Conservation (phyloP, 2,113 vertebrate genomes). For the Euleptes europaea region DNA sequence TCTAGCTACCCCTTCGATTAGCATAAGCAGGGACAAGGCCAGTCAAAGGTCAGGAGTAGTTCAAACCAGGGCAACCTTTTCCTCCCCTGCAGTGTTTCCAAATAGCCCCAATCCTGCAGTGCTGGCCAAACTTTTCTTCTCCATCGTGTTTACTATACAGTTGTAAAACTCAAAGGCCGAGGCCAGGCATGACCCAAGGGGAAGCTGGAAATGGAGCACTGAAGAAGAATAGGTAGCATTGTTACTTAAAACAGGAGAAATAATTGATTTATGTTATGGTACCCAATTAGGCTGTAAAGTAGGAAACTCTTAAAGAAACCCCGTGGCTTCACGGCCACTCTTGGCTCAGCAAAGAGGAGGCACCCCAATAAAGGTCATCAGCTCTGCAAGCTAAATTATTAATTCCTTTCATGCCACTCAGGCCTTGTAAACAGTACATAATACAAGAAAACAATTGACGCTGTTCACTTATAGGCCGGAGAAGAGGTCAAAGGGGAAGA, state of each 20-base stretch:
- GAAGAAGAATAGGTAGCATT: conserved; percentile 84
- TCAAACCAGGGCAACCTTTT: conserved; percentile 81
- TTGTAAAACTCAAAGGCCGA: conserved; percentile 82
- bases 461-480: conserved; percentile 79
- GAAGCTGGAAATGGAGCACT: conserved; percentile 68
- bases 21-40: conserved; percentile 77
- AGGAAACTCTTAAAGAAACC: conserved; percentile 73
- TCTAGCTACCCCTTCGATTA: conserved; percentile 60
- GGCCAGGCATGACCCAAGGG: conserved; percentile 75
- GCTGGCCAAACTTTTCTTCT: conserved; percentile 65
- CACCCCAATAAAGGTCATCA: conserved; percentile 79
- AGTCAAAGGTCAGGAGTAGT: conserved; percentile 86
- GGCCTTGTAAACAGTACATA: conserved; percentile 83
- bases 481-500: conserved; percentile 85
- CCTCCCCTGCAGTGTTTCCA: conserved; percentile 70
- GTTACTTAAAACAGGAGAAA: conserved; percentile 84
- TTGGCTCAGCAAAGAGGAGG: conserved; percentile 70
- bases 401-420: conserved; percentile 79
- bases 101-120: conserved; percentile 63
- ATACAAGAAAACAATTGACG: conserved; percentile 84
- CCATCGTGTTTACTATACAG: conserved; percentile 63
- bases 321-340: conserved; percentile 70
- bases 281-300: conserved; percentile 90
- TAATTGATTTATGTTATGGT: conserved; percentile 86
- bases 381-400: conserved; percentile 75